These are phyloP conservation scores for Leptobrachium ailaonicum DNA, from an alignment of 2,113 vertebrate genomes.

Conservation along the genomic window DNA sequence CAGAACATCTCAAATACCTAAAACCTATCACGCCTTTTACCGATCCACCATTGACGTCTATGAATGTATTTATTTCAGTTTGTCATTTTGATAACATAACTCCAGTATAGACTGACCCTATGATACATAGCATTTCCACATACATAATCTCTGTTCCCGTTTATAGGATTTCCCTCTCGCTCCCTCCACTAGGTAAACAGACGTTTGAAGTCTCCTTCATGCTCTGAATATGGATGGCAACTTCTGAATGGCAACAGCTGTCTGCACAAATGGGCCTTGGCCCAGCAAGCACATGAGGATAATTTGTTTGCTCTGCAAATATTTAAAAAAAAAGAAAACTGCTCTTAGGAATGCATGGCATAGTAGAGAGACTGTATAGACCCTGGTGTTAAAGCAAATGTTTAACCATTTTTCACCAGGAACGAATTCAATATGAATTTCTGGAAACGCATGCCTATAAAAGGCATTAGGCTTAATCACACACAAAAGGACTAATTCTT, in stretches of 20 bases:
- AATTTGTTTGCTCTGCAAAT: conserved; percentile 45
- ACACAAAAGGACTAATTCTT: neutral
- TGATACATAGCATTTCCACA: conserved; percentile 14
- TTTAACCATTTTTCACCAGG: neutral
- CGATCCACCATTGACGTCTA: neutral
- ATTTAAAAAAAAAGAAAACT: conserved; percentile 10
- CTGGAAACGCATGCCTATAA: neutral
- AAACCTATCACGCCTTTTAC: neutral
- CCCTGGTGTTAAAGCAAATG: neutral
- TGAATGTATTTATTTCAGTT: conserved; percentile 23
- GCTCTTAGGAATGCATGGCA: conserved; percentile 30
- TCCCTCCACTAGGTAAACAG: conserved; percentile 28
- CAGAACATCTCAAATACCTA: neutral
- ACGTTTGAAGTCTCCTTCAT: conserved; percentile 21
- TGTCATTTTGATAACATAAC: conserved; percentile 6
- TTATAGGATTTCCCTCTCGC: conserved; percentile 17
- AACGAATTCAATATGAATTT: neutral
- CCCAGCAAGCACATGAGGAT: conserved; percentile 19
- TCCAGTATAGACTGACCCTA: conserved; percentile 22
- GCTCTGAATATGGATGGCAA: conserved; percentile 22
- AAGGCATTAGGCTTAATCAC: neutral
- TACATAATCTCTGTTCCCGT: conserved; percentile 26
- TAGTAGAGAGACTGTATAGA: conserved; percentile 28
- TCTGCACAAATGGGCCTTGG: conserved; percentile 21
- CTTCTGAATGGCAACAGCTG: conserved; percentile 37